phyloP scores from a whole-genome alignment of 2,888 invertebrate genomes.

The Pristionchus mayeri region DNA sequence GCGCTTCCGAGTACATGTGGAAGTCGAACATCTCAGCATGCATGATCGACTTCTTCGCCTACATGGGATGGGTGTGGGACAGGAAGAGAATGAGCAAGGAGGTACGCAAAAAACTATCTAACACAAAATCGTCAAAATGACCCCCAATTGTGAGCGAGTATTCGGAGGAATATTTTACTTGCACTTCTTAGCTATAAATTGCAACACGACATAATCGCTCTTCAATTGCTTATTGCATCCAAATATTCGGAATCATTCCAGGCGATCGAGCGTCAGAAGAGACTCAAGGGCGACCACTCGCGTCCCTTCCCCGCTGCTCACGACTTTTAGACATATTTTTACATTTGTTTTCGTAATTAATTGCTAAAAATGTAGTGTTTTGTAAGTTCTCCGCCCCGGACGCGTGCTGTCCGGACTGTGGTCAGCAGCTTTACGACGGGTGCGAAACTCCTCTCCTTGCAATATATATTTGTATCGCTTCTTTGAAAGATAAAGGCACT shows the following conservation, averaged over 20 bases:
- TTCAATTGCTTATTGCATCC: not conserved
- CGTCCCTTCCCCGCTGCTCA: slow-evolving; percentile 30
- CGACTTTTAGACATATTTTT: not conserved
- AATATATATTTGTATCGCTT: no score
- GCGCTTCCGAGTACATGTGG: slow-evolving; percentile 69
- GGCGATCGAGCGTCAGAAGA: slow-evolving; percentile 48
- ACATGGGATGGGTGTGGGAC: slow-evolving; percentile 48
- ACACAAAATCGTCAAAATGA: no score
- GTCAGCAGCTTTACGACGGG: slow-evolving; percentile 36
- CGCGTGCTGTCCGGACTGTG: slow-evolving; percentile 28
- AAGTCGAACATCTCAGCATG: slow-evolving; percentile 68
- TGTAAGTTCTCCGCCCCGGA: not conserved
- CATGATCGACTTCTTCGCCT: slow-evolving; percentile 70
- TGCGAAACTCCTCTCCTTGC: no score
- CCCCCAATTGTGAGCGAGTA: no score
- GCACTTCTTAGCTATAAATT: not conserved
- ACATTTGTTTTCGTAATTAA: no score
- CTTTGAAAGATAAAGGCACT: no score
- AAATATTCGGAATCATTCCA: not conserved
- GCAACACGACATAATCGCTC: not conserved
- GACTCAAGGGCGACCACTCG: slow-evolving; percentile 37
- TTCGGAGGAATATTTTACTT: no score
- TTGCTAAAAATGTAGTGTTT: no score
- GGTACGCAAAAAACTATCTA: no score
- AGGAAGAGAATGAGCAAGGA: slow-evolving; percentile 49